Conservation (phyloP, 2,888 invertebrate genomes). For the Metopia argyrocephala region DNA sequence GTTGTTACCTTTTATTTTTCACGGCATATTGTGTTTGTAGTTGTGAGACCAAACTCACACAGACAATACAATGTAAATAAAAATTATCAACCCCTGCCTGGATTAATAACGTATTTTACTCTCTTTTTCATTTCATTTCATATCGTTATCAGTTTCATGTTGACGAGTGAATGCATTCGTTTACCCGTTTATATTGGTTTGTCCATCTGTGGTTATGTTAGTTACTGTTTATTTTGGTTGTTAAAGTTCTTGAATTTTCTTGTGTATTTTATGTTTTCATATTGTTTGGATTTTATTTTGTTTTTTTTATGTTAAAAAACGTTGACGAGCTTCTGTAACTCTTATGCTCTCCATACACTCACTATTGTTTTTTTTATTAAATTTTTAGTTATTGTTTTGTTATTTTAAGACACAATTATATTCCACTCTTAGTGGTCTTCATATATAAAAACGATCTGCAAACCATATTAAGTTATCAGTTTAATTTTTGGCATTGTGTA, state of each 20-base stretch:
- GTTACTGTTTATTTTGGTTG: not conserved
- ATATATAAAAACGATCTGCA: constrained; percentile 77
- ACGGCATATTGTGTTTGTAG: not conserved
- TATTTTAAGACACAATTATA: constrained; percentile 33
- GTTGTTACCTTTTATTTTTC: not conserved
- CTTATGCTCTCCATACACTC: constrained; percentile 39
- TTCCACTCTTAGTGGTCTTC: constrained; percentile 56
- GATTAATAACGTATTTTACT: not conserved
- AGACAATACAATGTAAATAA: not conserved
- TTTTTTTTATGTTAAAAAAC: constrained; percentile 39
- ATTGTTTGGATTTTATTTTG: constrained; percentile 19
- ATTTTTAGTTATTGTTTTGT: constrained; percentile 15
- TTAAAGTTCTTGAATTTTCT: constrained; percentile 24
- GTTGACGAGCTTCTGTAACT: constrained; percentile 44
- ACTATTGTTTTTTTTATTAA: constrained; percentile 43
- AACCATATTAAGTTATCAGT: constrained; percentile 75
- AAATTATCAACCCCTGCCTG: constrained; percentile 19
- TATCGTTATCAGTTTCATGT: not conserved
- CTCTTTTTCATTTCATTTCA: not conserved
- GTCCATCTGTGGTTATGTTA: not conserved
- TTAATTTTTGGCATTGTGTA: constrained; percentile 72
- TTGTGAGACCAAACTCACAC: not conserved
- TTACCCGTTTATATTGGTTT: constrained; percentile 22
- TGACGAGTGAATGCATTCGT: constrained; percentile 11
- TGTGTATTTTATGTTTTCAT: constrained; percentile 25